phyloP scores from a whole-genome alignment of 1,140 invertebrate genomes.

The Magallana gigas region DNA sequence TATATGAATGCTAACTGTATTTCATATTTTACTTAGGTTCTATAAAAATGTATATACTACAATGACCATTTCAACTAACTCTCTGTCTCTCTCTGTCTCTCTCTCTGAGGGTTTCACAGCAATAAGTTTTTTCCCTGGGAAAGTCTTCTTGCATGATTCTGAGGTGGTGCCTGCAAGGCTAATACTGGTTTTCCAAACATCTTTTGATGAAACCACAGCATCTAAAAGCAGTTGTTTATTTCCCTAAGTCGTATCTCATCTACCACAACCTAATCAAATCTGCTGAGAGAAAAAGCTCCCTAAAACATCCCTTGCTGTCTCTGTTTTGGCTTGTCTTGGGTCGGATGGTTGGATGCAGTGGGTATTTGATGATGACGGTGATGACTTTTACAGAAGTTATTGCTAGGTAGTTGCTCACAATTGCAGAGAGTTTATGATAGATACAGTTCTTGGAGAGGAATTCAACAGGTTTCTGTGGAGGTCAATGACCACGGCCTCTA shows the following conservation, averaged over 20 bases:
- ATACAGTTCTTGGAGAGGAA: neutral
- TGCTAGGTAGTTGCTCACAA: neutral
- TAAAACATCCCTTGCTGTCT: neutral
- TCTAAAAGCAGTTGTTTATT: conserved; percentile 19
- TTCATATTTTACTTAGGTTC: no score
- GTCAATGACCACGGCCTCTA: neutral
- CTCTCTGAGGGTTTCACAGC: no score
- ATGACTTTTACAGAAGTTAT: conserved; percentile 19
- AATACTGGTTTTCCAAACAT: neutral
- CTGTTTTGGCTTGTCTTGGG: neutral
- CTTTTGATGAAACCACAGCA: neutral
- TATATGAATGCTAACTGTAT: no score
- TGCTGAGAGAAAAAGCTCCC: neutral
- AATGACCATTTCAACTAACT: no score
- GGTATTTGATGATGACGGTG: neutral
- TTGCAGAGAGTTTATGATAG: neutral
- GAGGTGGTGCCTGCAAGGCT: neutral
- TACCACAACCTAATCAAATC: neutral
- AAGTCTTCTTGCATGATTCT: neutral
- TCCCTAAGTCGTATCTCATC: neutral
- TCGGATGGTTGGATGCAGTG: neutral
- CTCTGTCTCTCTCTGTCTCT: no score
- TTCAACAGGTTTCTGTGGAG: conserved; percentile 1
- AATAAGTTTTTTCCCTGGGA: neutral
- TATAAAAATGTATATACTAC: no score